Conservation (phyloP, 2,888 invertebrate genomes). For the Mythimna vitellina region DNA sequence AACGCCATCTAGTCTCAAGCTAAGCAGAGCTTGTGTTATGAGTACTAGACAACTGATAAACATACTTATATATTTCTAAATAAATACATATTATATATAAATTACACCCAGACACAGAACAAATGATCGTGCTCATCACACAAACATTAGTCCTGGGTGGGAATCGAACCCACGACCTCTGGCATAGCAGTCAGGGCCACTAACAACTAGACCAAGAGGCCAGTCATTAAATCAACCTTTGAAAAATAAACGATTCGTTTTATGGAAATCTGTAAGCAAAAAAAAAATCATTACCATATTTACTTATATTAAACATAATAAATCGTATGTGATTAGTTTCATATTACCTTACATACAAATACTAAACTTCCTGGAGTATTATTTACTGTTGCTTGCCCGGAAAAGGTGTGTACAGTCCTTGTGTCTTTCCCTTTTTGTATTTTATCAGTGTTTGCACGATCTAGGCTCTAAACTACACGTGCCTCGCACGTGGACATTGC, state of each 20-base stretch:
- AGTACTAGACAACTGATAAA: too few species aligned
- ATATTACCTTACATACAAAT: constrained; percentile 31
- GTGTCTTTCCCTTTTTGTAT: constrained; percentile 49
- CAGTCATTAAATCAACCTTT: neutral
- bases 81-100: too few species aligned
- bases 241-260: neutral
- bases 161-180: too few species aligned
- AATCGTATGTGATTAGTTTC: constrained; percentile 18
- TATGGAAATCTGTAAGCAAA: constrained; percentile 18
- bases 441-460: constrained; percentile 53
- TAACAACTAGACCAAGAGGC: too few species aligned
- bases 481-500: constrained; percentile 26
- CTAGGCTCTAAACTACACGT: constrained; percentile 43
- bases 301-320: constrained; percentile 3
- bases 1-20: too few species aligned
- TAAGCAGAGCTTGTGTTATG: too few species aligned
- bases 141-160: too few species aligned
- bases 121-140: too few species aligned
- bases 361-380: constrained; percentile 40
- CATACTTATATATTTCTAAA: too few species aligned
- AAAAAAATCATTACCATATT: constrained; percentile 20
- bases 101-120: too few species aligned
- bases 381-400: constrained; percentile 25
- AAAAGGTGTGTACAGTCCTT: constrained; percentile 50
- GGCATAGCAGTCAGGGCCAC: too few species aligned